Conservation (phyloP, 2,113 vertebrate genomes). For the Sander lucioperca region DNA sequence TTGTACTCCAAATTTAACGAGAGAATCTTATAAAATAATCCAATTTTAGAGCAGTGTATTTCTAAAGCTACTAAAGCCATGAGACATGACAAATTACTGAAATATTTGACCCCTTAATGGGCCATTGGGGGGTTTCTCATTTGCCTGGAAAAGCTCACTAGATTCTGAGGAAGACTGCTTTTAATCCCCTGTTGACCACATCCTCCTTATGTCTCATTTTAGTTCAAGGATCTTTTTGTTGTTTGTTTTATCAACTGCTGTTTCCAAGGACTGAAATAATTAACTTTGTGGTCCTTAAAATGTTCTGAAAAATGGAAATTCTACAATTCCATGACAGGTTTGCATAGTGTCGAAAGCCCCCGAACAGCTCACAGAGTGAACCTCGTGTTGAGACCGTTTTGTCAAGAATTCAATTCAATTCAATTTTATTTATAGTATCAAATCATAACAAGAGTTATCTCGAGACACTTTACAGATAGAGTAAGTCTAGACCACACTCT, state of each 20-base stretch:
- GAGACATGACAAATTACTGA: constrained; percentile 1
- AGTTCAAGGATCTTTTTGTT: not conserved
- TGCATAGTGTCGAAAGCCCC: too few species aligned
- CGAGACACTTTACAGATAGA: too few species aligned
- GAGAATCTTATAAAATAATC: constrained; percentile 20
- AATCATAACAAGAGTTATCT: too few species aligned
- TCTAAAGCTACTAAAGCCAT: constrained; percentile 21
- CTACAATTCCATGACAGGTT: too few species aligned
- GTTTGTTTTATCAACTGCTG: not conserved
- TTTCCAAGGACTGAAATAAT: not conserved
- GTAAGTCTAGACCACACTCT: too few species aligned
- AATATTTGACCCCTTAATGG: constrained; percentile 4
- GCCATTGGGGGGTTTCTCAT: constrained; percentile 2
- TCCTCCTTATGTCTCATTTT: not conserved
- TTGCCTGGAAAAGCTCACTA: not conserved
- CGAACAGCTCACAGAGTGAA: too few species aligned
- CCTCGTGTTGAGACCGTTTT: too few species aligned
- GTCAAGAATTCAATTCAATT: too few species aligned
- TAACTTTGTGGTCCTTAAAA: not conserved
- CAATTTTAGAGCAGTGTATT: constrained; percentile 10
- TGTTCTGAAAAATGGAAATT: not conserved
- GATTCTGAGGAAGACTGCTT: not conserved
- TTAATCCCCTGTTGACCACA: not conserved
- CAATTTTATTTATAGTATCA: too few species aligned
- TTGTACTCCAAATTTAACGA: constrained; percentile 27